Evolutionary conservation across 2,113 vertebrate species (phyloP).

Genomic region (Phodopus roborovskii): DNA sequence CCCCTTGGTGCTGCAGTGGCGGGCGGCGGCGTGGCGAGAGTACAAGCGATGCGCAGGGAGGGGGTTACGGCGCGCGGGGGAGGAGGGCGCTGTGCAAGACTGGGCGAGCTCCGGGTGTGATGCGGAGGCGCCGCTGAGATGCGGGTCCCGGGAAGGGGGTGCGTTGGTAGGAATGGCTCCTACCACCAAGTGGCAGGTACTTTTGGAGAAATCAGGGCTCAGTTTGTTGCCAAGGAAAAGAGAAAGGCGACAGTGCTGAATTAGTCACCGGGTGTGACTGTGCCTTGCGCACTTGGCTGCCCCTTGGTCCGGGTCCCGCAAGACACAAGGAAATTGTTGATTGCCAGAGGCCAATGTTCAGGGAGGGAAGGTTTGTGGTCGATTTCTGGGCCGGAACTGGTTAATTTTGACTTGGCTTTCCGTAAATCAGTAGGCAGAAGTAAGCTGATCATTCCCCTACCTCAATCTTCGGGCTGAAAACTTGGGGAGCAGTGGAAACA

Average conservation of each 20-base stretch:
- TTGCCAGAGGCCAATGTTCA: neutral
- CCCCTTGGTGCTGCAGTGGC: constrained; percentile 78
- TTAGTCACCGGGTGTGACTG: neutral
- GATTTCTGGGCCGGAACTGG: neutral
- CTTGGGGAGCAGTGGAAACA: constrained; percentile 22
- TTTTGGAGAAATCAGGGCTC: constrained; percentile 10
- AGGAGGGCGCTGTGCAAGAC: neutral
- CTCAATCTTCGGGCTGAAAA: neutral
- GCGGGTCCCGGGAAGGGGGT: neutral
- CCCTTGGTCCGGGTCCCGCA: neutral
- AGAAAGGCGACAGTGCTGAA: neutral
- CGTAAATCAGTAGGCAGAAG: neutral
- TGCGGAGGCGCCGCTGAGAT: neutral
- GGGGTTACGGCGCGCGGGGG: constrained; percentile 51
- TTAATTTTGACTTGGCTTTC: constrained; percentile 3
- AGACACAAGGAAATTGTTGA: neutral
- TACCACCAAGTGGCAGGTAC: neutral
- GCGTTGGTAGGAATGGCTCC: neutral
- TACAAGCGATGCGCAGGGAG: constrained; percentile 53
- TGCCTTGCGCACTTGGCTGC: neutral
- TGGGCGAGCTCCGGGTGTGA: neutral
- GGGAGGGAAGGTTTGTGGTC: no score
- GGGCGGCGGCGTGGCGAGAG: constrained; percentile 66
- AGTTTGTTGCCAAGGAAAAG: neutral
- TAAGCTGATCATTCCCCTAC: neutral